Base-by-base conservation (phyloP, 23 tunicate species). In the Trididemnum clinides region DNA sequence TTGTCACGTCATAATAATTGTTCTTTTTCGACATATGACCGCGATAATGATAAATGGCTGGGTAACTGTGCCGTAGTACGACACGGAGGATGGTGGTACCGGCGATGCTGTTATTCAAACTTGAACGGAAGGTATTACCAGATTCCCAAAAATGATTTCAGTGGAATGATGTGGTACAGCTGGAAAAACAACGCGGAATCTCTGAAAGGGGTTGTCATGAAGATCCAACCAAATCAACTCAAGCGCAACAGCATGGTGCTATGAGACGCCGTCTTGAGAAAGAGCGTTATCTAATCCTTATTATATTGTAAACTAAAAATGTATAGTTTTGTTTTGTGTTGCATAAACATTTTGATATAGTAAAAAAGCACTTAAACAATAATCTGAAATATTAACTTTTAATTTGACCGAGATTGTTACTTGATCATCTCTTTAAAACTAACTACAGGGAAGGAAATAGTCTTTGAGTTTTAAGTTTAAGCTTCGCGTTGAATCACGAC, bases 181-280 rank as follows among this genome's bases (percentile, higher is more conserved):
- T 69, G 36, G 75, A 69, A 69, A 23, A 31, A 33, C 28, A 28
- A 37, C 36, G 38, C 75, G 19, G 10, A 69, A 7, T 3, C 75
- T 28, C 36, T 69, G 75, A 69, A 30, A 69, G 38, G 38, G n/a
- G 75, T 69, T 4, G 75, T 30, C 19, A 69, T 69, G 75, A 69
- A 29, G 75, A 69, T 69, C 36, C 75, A 33, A 18, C 75, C 75
- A 3, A 59, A 59, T 28, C 20, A 59, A 59, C 21, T 59, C 21
- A 10, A 25, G 5, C 25, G 27, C 20, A 25, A 59, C 5, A 28
- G 25, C 5, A 59, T 59, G 66, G 66, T 59, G 66, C 54, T 44
- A 15, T 44, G 54, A 44, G 15, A 7, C 15, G 54, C 15, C 12
- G 15, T n/a, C n/a, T n/a, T n/a, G n/a, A n/a, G n/a, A n/a, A n/a